Evolutionary conservation across 2,113 vertebrate species (phyloP).

Genomic region (Peromyscus polionotus): DNA sequence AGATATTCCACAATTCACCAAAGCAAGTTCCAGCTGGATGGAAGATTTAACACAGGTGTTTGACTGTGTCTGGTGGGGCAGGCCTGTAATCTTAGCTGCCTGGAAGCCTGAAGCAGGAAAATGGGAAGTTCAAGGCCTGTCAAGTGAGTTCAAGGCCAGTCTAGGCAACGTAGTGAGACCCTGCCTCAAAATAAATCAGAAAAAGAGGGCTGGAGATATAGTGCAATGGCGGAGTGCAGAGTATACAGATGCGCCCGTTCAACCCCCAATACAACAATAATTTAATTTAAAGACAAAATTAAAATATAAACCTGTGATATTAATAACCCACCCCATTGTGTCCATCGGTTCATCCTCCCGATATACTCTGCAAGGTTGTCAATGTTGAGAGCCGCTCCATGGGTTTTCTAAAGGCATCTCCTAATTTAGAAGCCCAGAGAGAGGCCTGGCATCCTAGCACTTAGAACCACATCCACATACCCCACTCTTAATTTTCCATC

Average conservation of each 20-base stretch:
- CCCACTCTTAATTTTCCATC: not conserved
- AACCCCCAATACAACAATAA: not conserved
- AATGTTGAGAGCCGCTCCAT: not conserved
- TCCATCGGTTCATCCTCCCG: not conserved
- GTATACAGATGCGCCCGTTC: not conserved
- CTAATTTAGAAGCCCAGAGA: not conserved
- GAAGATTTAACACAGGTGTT: not conserved
- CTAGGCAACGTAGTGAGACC: not conserved
- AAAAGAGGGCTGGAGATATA: not conserved
- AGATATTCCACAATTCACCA: not conserved
- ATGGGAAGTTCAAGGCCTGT: not conserved
- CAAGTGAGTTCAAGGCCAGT: not conserved
- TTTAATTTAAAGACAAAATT: not conserved
- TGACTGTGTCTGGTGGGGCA: not conserved
- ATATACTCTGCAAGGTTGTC: not conserved
- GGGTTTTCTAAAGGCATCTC: not conserved
- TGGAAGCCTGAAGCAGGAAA: not conserved
- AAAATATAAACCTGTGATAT: conserved; percentile 17
- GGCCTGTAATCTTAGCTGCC: not conserved
- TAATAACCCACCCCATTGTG: too few relatives aligned
- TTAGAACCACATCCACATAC: not conserved
- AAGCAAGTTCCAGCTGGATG: conserved; percentile 2
- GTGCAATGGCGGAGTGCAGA: not conserved
- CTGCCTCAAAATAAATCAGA: not conserved
- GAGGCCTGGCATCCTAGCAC: not conserved